Conservation (phyloP, 2,888 invertebrate genomes). For the Apamea epomidion region DNA sequence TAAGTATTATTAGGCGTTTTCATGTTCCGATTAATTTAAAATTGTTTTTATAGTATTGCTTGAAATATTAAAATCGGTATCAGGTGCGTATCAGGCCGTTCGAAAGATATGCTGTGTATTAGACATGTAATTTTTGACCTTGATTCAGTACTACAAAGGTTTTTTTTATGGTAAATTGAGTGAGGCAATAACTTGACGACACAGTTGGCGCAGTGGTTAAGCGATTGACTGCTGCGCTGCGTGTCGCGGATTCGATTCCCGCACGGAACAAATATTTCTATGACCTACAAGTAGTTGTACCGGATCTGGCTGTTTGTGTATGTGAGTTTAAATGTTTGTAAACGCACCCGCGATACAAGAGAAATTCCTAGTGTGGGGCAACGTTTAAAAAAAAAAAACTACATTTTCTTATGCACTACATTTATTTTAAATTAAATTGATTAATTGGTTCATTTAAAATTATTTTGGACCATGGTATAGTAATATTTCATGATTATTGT, state of each 20-base stretch:
- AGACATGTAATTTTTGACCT: not conserved
- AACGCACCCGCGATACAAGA: no score
- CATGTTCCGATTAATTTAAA: not conserved
- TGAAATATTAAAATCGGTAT: not conserved
- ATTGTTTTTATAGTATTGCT: not conserved
- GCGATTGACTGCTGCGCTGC: no score
- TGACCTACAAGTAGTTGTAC: no score
- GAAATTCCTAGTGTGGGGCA: no score
- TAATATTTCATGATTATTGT: not conserved
- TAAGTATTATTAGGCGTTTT: constrained; percentile 26
- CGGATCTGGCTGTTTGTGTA: no score
- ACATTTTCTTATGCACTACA: not conserved
- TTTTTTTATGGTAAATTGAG: not conserved
- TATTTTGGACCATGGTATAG: not conserved
- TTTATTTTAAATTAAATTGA: not conserved
- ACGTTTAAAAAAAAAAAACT: no score
- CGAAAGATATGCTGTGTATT: not conserved
- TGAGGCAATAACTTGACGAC: no score
- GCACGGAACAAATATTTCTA: no score
- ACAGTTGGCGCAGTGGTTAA: no score
- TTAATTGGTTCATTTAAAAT: not conserved
- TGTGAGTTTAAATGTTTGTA: no score
- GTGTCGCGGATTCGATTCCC: no score
- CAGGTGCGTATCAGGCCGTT: no score
- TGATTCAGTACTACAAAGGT: not conserved